A percentile compares a stretch with the other conserved stretches of the same genome.
Evolutionary conservation across 1,140 invertebrate genomes (phyloP).

Genomic region (Lamellibrachia luymesi): DNA sequence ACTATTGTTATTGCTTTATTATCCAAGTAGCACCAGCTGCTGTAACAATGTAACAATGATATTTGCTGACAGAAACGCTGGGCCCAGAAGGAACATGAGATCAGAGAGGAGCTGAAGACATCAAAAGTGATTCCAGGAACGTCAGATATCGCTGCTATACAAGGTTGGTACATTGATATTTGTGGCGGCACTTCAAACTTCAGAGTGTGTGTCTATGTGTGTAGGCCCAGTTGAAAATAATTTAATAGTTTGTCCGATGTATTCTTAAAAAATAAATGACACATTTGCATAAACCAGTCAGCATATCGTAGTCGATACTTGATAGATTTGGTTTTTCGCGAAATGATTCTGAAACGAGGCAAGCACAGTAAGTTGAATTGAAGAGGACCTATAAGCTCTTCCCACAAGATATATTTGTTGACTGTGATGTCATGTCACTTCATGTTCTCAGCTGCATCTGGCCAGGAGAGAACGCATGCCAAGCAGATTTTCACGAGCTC

Average conservation of each 20-base stretch:
- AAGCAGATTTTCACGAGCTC: conserved; percentile 49
- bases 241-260: background rate
- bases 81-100: conserved; percentile 44
- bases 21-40: background rate
- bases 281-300: no score
- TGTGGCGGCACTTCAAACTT: background rate
- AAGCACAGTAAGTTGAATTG: background rate
- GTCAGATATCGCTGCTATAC: background rate
- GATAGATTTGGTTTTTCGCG: no score
- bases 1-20: background rate
- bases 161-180: background rate
- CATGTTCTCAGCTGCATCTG: conserved; percentile 22
- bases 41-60: background rate
- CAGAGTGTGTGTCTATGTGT: no score
- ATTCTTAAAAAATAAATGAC: background rate
- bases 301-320: no score
- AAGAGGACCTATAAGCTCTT: background rate
- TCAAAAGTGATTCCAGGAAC: conserved; percentile 35
- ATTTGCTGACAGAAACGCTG: conserved; percentile 41
- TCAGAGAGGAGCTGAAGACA: conserved; percentile 42
- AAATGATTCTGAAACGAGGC: no score
- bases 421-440: background rate
- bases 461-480: conserved; percentile 35
- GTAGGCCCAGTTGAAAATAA: background rate
- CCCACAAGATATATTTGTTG: background rate